Conservation (phyloP, 2,113 vertebrate genomes). For the Dipodomys stephensi region DNA sequence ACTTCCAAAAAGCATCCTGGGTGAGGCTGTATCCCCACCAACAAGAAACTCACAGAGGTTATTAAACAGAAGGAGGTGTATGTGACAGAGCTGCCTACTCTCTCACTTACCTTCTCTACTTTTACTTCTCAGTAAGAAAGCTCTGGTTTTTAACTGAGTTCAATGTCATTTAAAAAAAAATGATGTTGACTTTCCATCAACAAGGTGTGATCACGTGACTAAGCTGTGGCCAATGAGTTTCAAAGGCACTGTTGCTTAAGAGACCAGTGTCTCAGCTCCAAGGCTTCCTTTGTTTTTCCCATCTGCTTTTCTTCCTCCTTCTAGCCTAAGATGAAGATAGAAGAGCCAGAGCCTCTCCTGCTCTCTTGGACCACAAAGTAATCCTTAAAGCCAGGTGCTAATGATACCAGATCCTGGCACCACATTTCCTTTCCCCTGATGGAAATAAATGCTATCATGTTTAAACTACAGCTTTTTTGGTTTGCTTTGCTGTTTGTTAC, state of each 20-base stretch:
- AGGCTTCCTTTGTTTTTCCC: not conserved
- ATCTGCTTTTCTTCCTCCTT: not conserved
- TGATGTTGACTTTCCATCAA: not conserved
- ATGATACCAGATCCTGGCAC: not conserved
- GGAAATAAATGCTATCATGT: not conserved
- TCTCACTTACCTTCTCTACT: not conserved
- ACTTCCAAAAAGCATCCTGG: not conserved
- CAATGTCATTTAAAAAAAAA: constrained; percentile 8
- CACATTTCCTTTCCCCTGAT: not conserved
- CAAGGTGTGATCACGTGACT: not conserved
- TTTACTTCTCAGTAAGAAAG: constrained; percentile 18
- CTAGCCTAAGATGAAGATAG: not conserved
- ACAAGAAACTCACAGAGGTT: not conserved
- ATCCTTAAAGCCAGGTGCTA: not conserved
- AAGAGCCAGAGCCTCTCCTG: not conserved
- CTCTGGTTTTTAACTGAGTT: constrained; percentile 16
- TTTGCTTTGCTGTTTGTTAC: not conserved
- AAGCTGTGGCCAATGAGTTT: not conserved
- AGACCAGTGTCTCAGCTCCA: not conserved
- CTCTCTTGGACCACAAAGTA: not conserved
- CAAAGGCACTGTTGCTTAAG: not conserved
- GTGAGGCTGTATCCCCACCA: not conserved
- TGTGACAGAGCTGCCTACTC: not conserved
- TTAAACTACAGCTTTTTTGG: not conserved
- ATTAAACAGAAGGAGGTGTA: no score